These are phyloP conservation scores for Takifugu ocellatus DNA, from an alignment of 2,797 vertebrate species.

Conservation along the genomic window DNA sequence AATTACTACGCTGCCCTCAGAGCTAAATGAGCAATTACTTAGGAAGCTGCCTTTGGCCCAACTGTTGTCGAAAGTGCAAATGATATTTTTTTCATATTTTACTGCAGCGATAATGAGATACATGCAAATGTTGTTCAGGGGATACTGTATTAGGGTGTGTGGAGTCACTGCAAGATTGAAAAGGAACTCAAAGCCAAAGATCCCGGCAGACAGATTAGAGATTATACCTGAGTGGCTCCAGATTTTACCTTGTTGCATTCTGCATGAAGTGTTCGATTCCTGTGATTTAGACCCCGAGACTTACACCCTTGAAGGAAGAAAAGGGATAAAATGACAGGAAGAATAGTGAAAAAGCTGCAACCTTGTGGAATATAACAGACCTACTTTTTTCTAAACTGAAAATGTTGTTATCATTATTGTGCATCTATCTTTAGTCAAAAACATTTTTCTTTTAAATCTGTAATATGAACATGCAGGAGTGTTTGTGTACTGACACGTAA, in stretches of 20 bases:
- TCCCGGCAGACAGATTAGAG: slow-evolving; percentile 31
- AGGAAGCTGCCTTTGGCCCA: slow-evolving; percentile 39
- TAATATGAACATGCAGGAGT: too few species aligned
- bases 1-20: slow-evolving; percentile 56
- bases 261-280: slow-evolving; percentile 51
- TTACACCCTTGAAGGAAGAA: slow-evolving; percentile 62
- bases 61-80: slow-evolving; percentile 19
- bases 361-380: slow-evolving; percentile 44
- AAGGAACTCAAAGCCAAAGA: slow-evolving; percentile 18
- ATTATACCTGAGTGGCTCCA: slow-evolving; percentile 56
- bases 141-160: slow-evolving; percentile 31
- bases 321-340: slow-evolving; percentile 61
- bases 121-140: not conserved
- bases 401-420: slow-evolving; percentile 55
- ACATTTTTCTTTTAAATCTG: too few species aligned
- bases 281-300: slow-evolving; percentile 54
- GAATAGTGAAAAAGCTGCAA: slow-evolving; percentile 51
- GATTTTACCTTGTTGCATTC: slow-evolving; percentile 53
- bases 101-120: slow-evolving; percentile 17
- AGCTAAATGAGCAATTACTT: slow-evolving; percentile 59
- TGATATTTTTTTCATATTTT: slow-evolving; percentile 23
- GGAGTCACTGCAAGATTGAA: slow-evolving; percentile 32
- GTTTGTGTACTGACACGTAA: too few species aligned
- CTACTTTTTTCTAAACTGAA: slow-evolving; percentile 52
- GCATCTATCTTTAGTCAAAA: slow-evolving; percentile 31